Percentiles rank a stretch among this genome's conserved stretches.
phyloP scores from a whole-genome alignment of 2,888 invertebrate species.

The Phortica magna region DNA sequence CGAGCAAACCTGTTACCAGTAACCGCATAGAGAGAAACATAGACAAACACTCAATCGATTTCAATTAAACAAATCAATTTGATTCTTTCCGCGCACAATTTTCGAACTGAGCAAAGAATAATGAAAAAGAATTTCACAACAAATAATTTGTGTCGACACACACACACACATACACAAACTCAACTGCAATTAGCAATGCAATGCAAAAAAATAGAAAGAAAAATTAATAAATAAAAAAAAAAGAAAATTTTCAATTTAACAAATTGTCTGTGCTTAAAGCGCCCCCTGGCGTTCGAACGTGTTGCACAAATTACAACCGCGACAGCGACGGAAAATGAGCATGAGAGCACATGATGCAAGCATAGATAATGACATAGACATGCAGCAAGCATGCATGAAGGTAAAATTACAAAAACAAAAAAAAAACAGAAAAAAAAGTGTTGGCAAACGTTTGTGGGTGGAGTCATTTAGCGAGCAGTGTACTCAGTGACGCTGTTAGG shows the following conservation, averaged over 20 bases:
- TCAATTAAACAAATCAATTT: background rate
- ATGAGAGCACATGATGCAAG: background rate
- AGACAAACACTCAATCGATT: conserved; percentile 12
- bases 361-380: background rate
- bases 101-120: background rate
- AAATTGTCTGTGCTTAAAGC: conserved; percentile 53
- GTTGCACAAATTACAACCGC: conserved; percentile 20
- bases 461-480: background rate
- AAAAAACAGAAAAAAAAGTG: background rate
- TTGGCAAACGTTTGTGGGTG: background rate
- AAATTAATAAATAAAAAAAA: conserved; percentile 20
- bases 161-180: background rate
- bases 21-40: background rate
- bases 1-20: conserved; percentile 18
- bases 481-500: background rate
- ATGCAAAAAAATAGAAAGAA: conserved; percentile 6
- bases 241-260: conserved; percentile 38
- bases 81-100: conserved; percentile 26
- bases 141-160: background rate
- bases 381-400: conserved; percentile 9
- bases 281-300: background rate
- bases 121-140: conserved; percentile 7
- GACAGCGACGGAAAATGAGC: background rate
- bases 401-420: background rate
- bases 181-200: conserved; percentile 22